Percentiles rank a stretch among this genome's conserved stretches.
These are phyloP conservation scores for Agrochola circellaris DNA, from an alignment of 2,888 invertebrate genomes.

Conservation along the genomic window DNA sequence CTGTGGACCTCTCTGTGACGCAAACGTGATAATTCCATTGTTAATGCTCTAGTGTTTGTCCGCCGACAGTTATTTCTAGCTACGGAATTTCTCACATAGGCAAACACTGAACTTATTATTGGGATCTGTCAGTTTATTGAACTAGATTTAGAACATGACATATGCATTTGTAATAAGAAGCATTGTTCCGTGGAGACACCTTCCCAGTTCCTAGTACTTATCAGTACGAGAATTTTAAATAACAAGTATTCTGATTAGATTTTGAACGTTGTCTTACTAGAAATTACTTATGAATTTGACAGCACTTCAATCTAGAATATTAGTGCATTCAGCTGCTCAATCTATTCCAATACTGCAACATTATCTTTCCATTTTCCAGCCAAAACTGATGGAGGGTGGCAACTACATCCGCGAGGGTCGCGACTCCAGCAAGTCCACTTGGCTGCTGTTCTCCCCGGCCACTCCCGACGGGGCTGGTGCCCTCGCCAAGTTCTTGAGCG, in stretches of 20 bases:
- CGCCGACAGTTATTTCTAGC: background rate
- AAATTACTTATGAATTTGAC: background rate
- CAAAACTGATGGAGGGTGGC: constrained; percentile 94
- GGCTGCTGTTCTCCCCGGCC: constrained; percentile 96
- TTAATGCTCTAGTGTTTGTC: constrained; percentile 13
- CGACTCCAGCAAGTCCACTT: constrained; percentile 94
- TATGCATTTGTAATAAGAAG: background rate
- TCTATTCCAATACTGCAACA: background rate
- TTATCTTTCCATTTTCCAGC: constrained; percentile 88
- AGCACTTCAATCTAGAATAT: background rate
- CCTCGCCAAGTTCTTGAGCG: constrained; percentile 95
- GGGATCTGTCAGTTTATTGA: background rate
- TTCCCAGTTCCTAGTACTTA: background rate
- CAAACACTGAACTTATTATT: constrained; percentile 14
- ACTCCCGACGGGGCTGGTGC: constrained; percentile 96
- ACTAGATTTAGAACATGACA: background rate
- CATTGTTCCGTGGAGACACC: background rate
- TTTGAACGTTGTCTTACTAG: background rate
- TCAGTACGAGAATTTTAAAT: background rate
- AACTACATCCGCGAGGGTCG: constrained; percentile 95
- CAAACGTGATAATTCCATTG: constrained; percentile 33
- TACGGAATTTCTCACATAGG: background rate
- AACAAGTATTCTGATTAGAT: background rate
- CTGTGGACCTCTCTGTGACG: constrained; percentile 40
- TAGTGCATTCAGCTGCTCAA: background rate